These are phyloP conservation scores for Oryzias woworae DNA, from an alignment of 2,113 vertebrate genomes.

Conservation along the genomic window DNA sequence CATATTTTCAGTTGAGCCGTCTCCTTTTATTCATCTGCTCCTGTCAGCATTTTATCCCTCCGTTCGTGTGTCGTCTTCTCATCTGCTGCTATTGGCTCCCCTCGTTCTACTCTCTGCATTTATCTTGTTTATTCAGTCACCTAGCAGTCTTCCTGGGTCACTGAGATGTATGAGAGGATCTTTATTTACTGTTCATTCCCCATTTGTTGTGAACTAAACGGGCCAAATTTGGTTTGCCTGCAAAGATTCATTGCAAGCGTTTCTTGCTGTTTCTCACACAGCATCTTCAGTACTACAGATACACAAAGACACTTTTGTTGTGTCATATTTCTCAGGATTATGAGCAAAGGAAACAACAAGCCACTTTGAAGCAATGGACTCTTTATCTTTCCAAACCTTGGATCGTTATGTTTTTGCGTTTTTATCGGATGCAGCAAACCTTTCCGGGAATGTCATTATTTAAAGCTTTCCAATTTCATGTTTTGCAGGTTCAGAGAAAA, in stretches of 20 bases:
- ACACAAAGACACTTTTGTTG: conserved; percentile 15
- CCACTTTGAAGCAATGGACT: conserved; percentile 54
- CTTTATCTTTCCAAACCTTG: conserved; percentile 55
- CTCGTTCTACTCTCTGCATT: conserved; percentile 19
- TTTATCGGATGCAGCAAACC: background rate
- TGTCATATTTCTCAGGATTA: background rate
- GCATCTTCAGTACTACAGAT: conserved; percentile 5
- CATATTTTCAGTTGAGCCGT: conserved; percentile 30
- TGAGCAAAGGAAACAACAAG: conserved; percentile 33
- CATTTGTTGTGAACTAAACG: conserved; percentile 40
- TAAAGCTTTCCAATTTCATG: conserved; percentile 23
- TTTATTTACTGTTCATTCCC: conserved; percentile 56
- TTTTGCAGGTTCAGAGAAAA: conserved; percentile 90
- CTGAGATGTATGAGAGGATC: conserved; percentile 74
- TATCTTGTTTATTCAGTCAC: conserved; percentile 13
- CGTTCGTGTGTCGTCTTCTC: conserved; percentile 28
- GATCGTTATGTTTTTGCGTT: conserved; percentile 32
- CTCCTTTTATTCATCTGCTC: conserved; percentile 31
- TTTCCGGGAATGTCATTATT: background rate
- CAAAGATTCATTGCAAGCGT: conserved; percentile 56
- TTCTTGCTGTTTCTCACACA: conserved; percentile 47
- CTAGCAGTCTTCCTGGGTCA: conserved; percentile 48
- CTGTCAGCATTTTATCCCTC: conserved; percentile 22
- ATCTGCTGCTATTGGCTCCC: conserved; percentile 13
- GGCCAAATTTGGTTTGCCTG: conserved; percentile 44